Conservation (phyloP, 1,140 invertebrate genomes). For the Heterodera schachtii region DNA sequence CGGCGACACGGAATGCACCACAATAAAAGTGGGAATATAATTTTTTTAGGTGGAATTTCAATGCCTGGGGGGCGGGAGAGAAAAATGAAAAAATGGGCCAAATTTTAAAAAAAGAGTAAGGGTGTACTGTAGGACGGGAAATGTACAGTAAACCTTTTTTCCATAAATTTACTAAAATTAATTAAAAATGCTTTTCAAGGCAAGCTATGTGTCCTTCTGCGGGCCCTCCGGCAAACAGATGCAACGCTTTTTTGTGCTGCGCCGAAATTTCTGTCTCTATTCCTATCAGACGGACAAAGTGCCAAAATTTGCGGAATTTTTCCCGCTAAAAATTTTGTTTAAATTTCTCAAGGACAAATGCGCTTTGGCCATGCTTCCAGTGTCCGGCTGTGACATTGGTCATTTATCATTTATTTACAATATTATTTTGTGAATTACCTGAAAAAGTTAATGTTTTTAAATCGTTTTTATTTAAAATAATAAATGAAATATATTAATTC, state of each 20-base stretch:
- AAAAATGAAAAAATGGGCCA: no score
- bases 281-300: conserved; percentile 52
- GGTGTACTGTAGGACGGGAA: no score
- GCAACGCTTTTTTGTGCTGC: conserved; percentile 58
- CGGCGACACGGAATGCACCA: background rate
- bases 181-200: conserved; percentile 3
- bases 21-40: conserved; percentile 17
- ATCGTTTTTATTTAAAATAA: no score
- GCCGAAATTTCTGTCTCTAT: conserved; percentile 64
- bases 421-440: no score
- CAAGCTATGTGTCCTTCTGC: conserved; percentile 50
- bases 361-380: conserved; percentile 50
- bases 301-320: background rate
- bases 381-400: conserved; percentile 51
- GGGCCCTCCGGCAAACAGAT: conserved; percentile 41
- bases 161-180: no score
- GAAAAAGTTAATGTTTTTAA: no score
- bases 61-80: no score
- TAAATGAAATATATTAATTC: no score
- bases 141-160: no score
- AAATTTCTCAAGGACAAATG: conserved; percentile 41
- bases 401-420: background rate
- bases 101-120: no score
- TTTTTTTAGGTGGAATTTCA: background rate
- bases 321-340: background rate